Evolutionary conservation across 2,888 invertebrate species (phyloP).

Genomic region (Acleris sparsana): DNA sequence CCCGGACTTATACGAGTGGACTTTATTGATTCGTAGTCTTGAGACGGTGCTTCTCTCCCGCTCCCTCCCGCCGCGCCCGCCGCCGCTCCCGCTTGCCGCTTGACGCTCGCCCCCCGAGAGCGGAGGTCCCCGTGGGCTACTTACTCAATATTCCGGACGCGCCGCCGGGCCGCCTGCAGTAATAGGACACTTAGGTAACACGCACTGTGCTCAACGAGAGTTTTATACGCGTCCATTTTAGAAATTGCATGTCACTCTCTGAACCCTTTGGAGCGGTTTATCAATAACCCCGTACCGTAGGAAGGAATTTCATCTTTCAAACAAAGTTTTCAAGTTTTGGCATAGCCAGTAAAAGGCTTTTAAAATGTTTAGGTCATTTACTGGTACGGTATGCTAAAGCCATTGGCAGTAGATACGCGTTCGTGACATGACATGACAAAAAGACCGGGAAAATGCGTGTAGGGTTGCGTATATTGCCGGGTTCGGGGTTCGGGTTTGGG

Average conservation of each 20-base stretch:
- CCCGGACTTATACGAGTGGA: conserved; percentile 79
- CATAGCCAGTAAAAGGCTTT: conserved; percentile 4
- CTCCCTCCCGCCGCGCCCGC: conserved; percentile 53
- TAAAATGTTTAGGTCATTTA: too few relatives aligned
- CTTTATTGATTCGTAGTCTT: conserved; percentile 85
- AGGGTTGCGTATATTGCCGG: too few relatives aligned
- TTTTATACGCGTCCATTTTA: conserved; percentile 55
- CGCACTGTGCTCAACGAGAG: conserved; percentile 60
- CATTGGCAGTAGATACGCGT: too few relatives aligned
- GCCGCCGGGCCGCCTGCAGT: conserved; percentile 68
- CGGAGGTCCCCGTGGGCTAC: conserved; percentile 62
- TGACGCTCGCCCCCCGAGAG: conserved; percentile 19
- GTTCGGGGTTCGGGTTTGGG: too few relatives aligned
- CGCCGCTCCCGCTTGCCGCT: conserved; percentile 18
- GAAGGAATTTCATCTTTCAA: conserved; percentile 32
- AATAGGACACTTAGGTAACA: conserved; percentile 65
- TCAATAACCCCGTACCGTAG: conserved; percentile 38
- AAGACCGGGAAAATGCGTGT: too few relatives aligned
- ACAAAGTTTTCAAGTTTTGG: conserved; percentile 29
- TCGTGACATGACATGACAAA: too few relatives aligned
- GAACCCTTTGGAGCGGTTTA: conserved; percentile 41
- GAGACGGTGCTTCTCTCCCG: conserved; percentile 74
- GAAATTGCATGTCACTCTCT: conserved; percentile 46
- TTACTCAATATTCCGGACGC: conserved; percentile 78
- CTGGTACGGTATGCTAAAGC: too few relatives aligned